Evolutionary conservation across 1,140 invertebrate genomes (phyloP).

Genomic region (Paracyclopina nana): DNA sequence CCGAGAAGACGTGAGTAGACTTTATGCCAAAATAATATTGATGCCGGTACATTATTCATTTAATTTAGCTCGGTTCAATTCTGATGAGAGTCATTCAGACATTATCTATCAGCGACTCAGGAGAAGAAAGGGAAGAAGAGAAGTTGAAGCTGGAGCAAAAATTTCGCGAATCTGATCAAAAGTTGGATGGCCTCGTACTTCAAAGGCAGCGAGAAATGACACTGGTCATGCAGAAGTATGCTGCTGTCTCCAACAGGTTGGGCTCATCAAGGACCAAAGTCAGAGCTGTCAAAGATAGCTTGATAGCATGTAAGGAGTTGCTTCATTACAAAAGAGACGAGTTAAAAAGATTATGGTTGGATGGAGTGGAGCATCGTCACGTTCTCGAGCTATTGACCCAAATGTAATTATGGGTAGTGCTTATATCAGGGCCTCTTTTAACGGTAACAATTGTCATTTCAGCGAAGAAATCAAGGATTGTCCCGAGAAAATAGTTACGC

Average conservation of each 20-base stretch:
- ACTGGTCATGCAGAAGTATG: conserved; percentile 41
- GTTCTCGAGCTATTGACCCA: too few relatives aligned
- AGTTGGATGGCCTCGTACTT: background rate
- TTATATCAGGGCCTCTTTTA: too few relatives aligned
- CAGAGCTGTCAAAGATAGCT: conserved; percentile 61
- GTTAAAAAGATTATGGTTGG: conserved; percentile 71
- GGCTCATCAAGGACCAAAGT: conserved; percentile 58
- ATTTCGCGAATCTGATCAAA: background rate
- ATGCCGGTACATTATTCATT: too few relatives aligned
- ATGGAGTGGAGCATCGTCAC: conserved; percentile 78
- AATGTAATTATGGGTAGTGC: too few relatives aligned
- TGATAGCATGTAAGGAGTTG: conserved; percentile 70
- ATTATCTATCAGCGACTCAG: background rate
- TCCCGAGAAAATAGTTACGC: too few relatives aligned
- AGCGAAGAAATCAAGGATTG: too few relatives aligned
- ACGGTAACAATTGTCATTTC: too few relatives aligned
- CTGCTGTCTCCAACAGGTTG: conserved; percentile 50
- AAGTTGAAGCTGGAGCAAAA: background rate
- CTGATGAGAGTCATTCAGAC: conserved; percentile 5
- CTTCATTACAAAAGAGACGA: conserved; percentile 79
- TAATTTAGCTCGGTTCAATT: too few relatives aligned
- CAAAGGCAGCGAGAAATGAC: background rate
- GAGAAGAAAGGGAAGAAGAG: background rate
- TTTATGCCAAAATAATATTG: too few relatives aligned
- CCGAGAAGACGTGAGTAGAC: too few relatives aligned